Base-by-base conservation (phyloP, 2,888 invertebrate genomes). In the Habroteleia sp. region DNA sequence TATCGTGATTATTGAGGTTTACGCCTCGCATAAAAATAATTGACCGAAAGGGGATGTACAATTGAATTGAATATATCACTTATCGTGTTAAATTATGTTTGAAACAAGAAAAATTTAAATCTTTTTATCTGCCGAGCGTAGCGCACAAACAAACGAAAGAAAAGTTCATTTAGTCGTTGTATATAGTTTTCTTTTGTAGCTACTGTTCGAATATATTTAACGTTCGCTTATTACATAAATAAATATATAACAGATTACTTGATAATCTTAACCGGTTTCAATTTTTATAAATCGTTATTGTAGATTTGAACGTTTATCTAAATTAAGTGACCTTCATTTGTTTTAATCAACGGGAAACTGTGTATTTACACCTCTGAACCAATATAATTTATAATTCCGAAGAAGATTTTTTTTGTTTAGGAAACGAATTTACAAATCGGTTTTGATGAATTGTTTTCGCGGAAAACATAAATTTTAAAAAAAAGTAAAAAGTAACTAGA, bases 161-260 rank as follows among this genome's bases (percentile, higher is more conserved):
- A 65, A 44, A 16, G 35, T 8, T 11, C 37, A 35, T 39, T 50
- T 42, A 17, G 20, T 63, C 25, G 29, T 20, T 48, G 23, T 54
- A 13, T 33, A 54, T 48, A 54, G 66, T 74, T 44, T 66, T 74
- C 54, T 74, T 60, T 44, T 46, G 33, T 29, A 52, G 66, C 60
- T 50, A 54, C 65, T 11, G 23, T 33, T 60, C 11, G 44, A 50
- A 52, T 33, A 27, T 60, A 66, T 52, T 52, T 37, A 73, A 37
- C 52, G 20, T 37, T 73, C 60, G 54, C 20, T 66, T 66, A 66
- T 74, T 74, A 62, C 68, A 74, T 68, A 74, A 74, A 68, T 74
- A 62, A 68, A 68, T 62, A 58, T 50, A 46, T 16, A 41, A 17
- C 37, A 65, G 66, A 74, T 74, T 54, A 66, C 68, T 74, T 46